phyloP scores from a whole-genome alignment of 2,888 invertebrate genomes.

The Dusona sp. region DNA sequence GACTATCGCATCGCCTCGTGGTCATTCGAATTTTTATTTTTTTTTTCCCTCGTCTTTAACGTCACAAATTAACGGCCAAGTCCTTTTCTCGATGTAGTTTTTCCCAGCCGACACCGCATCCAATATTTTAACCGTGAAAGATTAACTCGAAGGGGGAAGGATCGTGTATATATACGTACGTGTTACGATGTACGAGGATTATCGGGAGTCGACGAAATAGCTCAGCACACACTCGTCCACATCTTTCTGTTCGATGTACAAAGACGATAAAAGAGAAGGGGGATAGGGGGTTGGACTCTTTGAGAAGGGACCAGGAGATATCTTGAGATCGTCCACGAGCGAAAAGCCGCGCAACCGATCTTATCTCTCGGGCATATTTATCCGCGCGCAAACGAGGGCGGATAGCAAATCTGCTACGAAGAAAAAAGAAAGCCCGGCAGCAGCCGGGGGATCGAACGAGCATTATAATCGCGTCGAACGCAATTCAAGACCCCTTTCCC shows the following conservation, averaged over 20 bases:
- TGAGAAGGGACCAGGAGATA: conserved; percentile 26
- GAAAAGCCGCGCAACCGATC: conserved; percentile 62
- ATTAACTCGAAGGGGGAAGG: not conserved
- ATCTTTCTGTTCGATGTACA: conserved; percentile 12
- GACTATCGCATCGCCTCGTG: not conserved
- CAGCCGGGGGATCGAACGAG: conserved; percentile 44
- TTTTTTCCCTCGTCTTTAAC: not conserved
- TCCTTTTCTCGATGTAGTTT: not conserved
- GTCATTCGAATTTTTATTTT: not conserved
- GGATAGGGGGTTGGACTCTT: not conserved
- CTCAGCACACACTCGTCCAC: conserved; percentile 16
- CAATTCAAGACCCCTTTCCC: not conserved
- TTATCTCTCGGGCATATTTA: conserved; percentile 65
- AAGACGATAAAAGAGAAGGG: conserved; percentile 30
- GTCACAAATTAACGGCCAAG: not conserved
- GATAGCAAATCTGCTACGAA: conserved; percentile 17
- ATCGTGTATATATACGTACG: not conserved
- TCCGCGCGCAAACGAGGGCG: conserved; percentile 49
- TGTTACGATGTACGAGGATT: not conserved
- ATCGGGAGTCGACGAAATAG: conserved; percentile 37
- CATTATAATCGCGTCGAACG: conserved; percentile 29
- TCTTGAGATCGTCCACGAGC: conserved; percentile 52
- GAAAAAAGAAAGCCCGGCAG: not conserved
- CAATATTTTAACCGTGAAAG: not conserved
- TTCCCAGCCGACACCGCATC: not conserved